Evolutionary conservation across 2,797 vertebrate genomes (phyloP), one percentile per base, ranked within the genome.

Genomic region (Heteromormyrus szaboi): DNA sequence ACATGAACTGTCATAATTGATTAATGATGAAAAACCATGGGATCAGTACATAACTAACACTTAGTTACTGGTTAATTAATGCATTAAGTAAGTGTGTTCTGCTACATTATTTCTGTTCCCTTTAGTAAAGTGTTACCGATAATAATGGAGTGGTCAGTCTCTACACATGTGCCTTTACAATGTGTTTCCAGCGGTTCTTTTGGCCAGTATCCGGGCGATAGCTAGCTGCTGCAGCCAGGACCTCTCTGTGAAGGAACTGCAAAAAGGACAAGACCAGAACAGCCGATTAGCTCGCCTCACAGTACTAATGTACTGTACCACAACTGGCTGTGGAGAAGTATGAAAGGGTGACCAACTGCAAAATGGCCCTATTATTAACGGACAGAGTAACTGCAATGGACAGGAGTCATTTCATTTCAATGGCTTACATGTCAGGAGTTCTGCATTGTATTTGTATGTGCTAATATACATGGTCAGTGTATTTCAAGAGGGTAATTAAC

Each of bases 201-300:
- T 96, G 53, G 95, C 94, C 88, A 97, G 91, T 54, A 88, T 93
- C 65, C 94, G 92, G 59, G 96, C 96, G 88, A 96, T 95, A 85
- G 85, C 92, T 89, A 97, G 91, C 92, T 96, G 96, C 89, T 95
- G 95, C 54, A 93, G 90, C 95, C 96, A 97, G 41, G 92, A 91
- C 86, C 95, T 96, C 92, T 96, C 95, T 90, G 95, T 97, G 92
- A 97, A 97, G 84, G 94, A 91, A 91, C 96, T 97, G 90, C 4
- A 94, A 92, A 91, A 87, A 2, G 90, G 41, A 48, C 7, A 6
- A 9, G 22, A 85, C 12, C 84, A 51, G 46, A 51, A 46, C 14
- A 46, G 56, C 54, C 9, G 41, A 17, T 86, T 56, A 54, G 37
- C 29, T 59, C 37, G 5, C 48, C n/a, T 4, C 48, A 12, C 22